Percentiles rank a stretch among this genome's conserved stretches.
Evolutionary conservation across 2,888 invertebrate species (phyloP).

Genomic region (Tribolium freemani): DNA sequence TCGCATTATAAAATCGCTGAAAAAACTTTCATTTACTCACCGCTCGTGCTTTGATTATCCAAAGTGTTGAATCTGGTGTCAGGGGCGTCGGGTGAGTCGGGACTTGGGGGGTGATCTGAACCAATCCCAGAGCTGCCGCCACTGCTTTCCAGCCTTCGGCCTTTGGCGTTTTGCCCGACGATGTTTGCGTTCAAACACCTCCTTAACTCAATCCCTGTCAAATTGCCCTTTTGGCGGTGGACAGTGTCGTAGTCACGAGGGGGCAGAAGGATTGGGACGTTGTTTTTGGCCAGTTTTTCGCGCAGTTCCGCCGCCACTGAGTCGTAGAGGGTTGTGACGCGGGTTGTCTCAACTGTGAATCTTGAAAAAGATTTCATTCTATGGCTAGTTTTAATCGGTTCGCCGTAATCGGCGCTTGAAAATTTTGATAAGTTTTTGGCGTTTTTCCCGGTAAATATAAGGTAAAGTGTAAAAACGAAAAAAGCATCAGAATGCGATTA

Average conservation of each 20-base stretch:
- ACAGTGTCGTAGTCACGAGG: conserved; percentile 96
- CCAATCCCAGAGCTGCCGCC: conserved; percentile 92
- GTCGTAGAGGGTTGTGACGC: conserved; percentile 87
- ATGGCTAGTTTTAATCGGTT: no score
- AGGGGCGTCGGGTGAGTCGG: conserved; percentile 71
- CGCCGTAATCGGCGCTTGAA: no score
- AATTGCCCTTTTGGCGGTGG: conserved; percentile 82
- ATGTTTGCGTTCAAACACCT: conserved; percentile 81
- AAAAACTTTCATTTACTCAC: conserved; percentile 64
- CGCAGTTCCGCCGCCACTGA: conserved; percentile 93
- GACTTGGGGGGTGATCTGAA: conserved; percentile 89
- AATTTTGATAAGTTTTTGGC: no score
- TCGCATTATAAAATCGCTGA: no score
- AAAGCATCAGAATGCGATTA: no score
- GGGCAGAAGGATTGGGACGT: conserved; percentile 85
- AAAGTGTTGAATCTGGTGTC: conserved; percentile 67
- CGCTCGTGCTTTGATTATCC: conserved; percentile 76
- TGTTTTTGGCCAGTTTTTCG: conserved; percentile 75
- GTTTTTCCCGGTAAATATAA: no score
- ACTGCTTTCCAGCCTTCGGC: conserved; percentile 62
- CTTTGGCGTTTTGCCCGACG: conserved; percentile 70
- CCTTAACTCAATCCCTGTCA: conserved; percentile 79
- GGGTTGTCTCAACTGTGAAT: conserved; percentile 65
- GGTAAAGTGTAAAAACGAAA: no score
- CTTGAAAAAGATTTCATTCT: conserved; percentile 50